Percentiles rank a stretch among this genome's conserved stretches.
phyloP scores from a whole-genome alignment of 2,888 invertebrate species.

The Apotomis betuletana region DNA sequence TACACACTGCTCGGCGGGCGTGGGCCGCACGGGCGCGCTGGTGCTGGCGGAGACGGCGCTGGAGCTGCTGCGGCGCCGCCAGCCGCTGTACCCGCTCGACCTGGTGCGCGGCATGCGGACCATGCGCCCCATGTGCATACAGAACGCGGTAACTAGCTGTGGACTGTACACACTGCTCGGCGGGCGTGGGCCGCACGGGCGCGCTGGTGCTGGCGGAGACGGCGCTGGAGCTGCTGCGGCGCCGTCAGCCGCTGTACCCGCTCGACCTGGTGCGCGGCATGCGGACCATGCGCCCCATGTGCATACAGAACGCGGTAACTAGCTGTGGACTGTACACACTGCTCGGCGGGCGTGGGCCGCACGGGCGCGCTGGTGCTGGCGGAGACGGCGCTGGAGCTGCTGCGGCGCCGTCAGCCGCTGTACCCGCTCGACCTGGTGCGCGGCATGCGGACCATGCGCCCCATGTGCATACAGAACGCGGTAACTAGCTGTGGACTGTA shows the following conservation, averaged over 20 bases:
- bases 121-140: slow-evolving; percentile 99
- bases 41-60: slow-evolving; percentile 99
- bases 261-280: slow-evolving; percentile 96
- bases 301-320: slow-evolving; percentile 98
- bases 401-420: slow-evolving; percentile 96
- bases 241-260: slow-evolving; percentile 97
- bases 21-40: no score
- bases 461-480: slow-evolving; percentile 99
- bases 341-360: no score
- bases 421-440: slow-evolving; percentile 97
- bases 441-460: slow-evolving; percentile 97
- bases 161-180: slow-evolving; percentile 77
- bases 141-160: slow-evolving; percentile 93
- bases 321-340: no score
- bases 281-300: slow-evolving; percentile 98
- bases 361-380: slow-evolving; percentile 98
- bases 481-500: slow-evolving; percentile 77
- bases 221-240: slow-evolving; percentile 95
- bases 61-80: slow-evolving; percentile 94
- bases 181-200: no score
- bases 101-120: slow-evolving; percentile 97
- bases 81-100: slow-evolving; percentile 98
- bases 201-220: slow-evolving; percentile 99
- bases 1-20: slow-evolving; percentile 84
- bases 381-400: slow-evolving; percentile 97